Evolutionary conservation across 2,888 invertebrate species (phyloP).

Genomic region (Leptopilina drosophilae): DNA sequence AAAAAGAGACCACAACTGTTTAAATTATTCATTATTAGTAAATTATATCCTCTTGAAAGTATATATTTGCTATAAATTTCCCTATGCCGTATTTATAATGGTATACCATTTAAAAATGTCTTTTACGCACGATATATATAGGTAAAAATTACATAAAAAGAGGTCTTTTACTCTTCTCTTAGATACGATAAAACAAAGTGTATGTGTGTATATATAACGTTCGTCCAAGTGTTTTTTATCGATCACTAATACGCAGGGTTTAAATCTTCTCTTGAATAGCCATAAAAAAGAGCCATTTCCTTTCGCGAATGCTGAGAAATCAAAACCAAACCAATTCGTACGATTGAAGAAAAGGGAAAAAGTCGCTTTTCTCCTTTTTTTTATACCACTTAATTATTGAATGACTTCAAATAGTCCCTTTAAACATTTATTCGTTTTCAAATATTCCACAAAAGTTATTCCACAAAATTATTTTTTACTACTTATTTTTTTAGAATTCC

Average conservation of each 20-base stretch:
- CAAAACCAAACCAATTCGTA: not conserved
- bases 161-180: not conserved
- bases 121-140: constrained; percentile 14
- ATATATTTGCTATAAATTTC: no score
- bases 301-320: constrained; percentile 18
- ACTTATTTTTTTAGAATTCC: no score
- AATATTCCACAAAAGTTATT: no score
- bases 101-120: not conserved
- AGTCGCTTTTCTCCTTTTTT: not conserved
- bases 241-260: constrained; percentile 11
- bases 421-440: not conserved
- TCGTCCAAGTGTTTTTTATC: constrained; percentile 11
- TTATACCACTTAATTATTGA: not conserved
- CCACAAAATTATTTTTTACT: no score
- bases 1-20: no score
- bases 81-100: not conserved
- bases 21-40: no score
- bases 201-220: no score
- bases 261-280: constrained; percentile 1
- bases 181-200: constrained; percentile 22
- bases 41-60: no score
- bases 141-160: constrained; percentile 24
- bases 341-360: not conserved
- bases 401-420: not conserved
- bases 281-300: constrained; percentile 11